Base-by-base conservation (phyloP, 2,888 invertebrate species). In the Tipula confusa region DNA sequence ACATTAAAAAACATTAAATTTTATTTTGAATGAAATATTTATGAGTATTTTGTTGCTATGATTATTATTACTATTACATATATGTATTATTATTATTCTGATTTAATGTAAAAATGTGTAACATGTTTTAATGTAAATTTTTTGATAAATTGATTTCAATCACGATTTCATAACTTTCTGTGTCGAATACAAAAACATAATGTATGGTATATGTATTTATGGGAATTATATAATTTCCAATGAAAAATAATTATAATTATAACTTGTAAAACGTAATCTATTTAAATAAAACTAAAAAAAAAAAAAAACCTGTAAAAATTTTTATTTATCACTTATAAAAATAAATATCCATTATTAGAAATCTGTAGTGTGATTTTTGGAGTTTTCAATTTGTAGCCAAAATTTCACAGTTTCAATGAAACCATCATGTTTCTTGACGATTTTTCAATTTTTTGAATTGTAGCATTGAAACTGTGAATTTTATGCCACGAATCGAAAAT, bases 71-170 rank as follows among this genome's bases (percentile, higher is more conserved):
- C 24, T 64, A 64, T 64, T 64, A 24, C 64, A 64, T 64, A n/a
- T n/a, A 64, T 2, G 64, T 64, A 24, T 64, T 64, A 15, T 2
- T 24, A 24, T 7, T 64, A 64, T 64, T 64, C 18, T 24, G 9
- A 64, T 64, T 64, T 64, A 64, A 64, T 64, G 64, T 64, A 64
- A 64, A 64, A 64, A 64, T 64, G 64, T 64, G 64, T 64, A 64
- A 64, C 64, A 64, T 64, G 24, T 64, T 64, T 64, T 24, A 64
- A 64, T 64, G 64, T 64, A 64, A 64, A 64, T 24, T 64, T n/a
- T 64, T 64, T 64, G 64, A 64, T 64, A 64, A 64, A 64, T 64
- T 64, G 64, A 64, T 64, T 64, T 64, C 64, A 64, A 64, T 64
- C 64, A 64, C 64, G 64, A 64, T 64, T 64, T 64, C 64, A 64